phyloP scores from a whole-genome alignment of 2,797 vertebrate species.

The Peromyscus eremicus region DNA sequence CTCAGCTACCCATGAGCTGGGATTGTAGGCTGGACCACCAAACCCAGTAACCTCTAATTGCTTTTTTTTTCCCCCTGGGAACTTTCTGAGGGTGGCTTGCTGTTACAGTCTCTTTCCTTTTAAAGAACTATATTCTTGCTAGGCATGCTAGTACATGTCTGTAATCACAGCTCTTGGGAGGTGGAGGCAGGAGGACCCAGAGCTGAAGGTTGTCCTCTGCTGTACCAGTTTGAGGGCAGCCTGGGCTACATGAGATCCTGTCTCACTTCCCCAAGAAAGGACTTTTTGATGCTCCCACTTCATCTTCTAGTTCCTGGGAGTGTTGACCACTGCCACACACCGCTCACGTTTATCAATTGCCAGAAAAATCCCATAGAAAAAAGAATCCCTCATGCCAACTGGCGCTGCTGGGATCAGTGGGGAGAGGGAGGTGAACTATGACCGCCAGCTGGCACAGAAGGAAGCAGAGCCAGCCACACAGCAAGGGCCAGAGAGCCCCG shows the following conservation, averaged over 20 bases:
- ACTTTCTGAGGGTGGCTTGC: not conserved
- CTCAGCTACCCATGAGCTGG: not conserved
- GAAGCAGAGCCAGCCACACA: not conserved
- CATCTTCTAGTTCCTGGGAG: constrained; percentile 26
- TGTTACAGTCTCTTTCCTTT: not conserved
- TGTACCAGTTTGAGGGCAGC: not conserved
- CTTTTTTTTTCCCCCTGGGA: too few species aligned
- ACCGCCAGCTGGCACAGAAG: not conserved
- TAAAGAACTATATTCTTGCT: not conserved
- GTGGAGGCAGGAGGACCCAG: not conserved
- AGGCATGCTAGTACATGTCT: not conserved
- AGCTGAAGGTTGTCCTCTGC: not conserved
- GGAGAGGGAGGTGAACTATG: not conserved
- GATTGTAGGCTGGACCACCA: not conserved
- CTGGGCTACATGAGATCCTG: not conserved
- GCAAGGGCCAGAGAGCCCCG: not conserved
- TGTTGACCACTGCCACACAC: not conserved
- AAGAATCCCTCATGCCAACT: fast-evolving
- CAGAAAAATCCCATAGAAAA: not conserved
- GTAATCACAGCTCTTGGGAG: not conserved
- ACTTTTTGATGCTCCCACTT: constrained; percentile 22
- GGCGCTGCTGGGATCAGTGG: not conserved
- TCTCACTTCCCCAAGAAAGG: not conserved
- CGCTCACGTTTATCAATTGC: not conserved
- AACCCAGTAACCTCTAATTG: not conserved